These are phyloP conservation scores for Mactromeris polynyma DNA, from an alignment of 2,888 invertebrate genomes.

Conservation along the genomic window DNA sequence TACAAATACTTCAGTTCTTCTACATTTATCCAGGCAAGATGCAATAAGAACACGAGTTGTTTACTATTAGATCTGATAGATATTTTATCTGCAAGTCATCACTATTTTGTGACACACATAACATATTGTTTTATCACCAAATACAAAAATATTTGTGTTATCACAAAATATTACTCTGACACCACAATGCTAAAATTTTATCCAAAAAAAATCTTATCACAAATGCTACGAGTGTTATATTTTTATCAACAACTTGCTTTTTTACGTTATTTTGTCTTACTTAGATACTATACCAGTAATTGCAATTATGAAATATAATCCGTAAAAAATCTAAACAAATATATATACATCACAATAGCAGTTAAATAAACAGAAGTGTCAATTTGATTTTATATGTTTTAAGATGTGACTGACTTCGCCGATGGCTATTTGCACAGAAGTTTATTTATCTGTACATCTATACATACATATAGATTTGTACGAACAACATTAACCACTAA, in stretches of 20 bases:
- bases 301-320: neutral
- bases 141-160: no score
- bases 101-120: no score
- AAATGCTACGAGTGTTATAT: neutral
- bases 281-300: neutral
- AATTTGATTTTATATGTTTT: neutral
- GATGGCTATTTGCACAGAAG: slow-evolving; percentile 1
- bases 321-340: neutral
- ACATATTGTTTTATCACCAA: no score
- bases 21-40: no score
- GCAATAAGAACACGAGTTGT: no score
- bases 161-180: neutral
- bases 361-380: neutral
- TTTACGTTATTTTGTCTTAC: no score
- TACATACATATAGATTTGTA: neutral
- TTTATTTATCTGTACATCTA: neutral
- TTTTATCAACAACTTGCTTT: no score
- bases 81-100: no score
- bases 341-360: neutral
- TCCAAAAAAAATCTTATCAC: neutral
- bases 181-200: neutral
- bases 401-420: neutral
- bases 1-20: no score
- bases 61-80: no score
- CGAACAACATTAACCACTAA: neutral